Conservation (phyloP, 2,797 vertebrate genomes). For the Smutsia gigantea region DNA sequence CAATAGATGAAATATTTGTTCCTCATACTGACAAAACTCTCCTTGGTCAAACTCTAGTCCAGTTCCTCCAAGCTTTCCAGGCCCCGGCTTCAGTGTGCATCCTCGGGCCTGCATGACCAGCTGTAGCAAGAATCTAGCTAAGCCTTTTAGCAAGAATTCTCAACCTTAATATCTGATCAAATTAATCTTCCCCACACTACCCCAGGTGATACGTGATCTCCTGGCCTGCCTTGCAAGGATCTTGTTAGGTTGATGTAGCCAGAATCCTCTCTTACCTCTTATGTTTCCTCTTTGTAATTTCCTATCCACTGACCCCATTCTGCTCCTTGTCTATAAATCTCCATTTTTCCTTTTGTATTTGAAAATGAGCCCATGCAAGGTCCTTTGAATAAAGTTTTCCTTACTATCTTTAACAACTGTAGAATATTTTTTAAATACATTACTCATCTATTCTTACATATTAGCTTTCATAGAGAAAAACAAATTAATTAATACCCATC, state of each 20-base stretch:
- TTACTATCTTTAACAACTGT: neutral
- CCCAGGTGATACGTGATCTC: neutral
- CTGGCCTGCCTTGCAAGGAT: neutral
- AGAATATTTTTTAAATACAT: neutral
- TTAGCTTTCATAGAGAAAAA: neutral
- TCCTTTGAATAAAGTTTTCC: neutral
- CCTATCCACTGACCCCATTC: neutral
- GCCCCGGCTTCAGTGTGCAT: neutral
- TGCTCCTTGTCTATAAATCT: neutral
- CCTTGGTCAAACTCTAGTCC: neutral
- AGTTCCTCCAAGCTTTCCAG: too few relatives aligned
- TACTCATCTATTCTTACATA: neutral
- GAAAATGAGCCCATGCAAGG: neutral
- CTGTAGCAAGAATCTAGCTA: neutral
- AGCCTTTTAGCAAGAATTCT: neutral
- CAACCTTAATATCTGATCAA: neutral
- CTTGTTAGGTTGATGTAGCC: neutral
- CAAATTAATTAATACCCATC: neutral
- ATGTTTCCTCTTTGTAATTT: neutral
- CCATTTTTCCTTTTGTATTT: neutral
- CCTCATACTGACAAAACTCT: neutral
- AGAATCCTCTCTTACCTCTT: neutral
- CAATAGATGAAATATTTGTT: neutral
- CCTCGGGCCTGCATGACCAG: neutral
- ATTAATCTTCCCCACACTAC: neutral